Percentiles rank a stretch among this genome's conserved stretches.
phyloP scores from a whole-genome alignment of 2,797 vertebrate genomes.

The Stomatorhinus walkeri region DNA sequence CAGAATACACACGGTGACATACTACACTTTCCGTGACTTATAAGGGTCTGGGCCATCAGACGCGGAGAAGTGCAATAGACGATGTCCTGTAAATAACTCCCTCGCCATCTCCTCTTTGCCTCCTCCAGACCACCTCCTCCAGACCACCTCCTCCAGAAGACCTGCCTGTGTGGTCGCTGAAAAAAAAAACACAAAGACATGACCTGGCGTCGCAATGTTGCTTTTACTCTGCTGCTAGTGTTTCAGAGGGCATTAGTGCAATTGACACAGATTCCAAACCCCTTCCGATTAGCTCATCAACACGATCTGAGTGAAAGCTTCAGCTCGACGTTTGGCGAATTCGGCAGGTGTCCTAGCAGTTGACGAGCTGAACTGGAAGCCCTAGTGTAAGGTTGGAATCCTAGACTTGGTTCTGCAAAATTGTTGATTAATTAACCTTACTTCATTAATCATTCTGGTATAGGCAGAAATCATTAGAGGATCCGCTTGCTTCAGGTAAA shows the following conservation, averaged over 20 bases:
- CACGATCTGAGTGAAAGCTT: background rate
- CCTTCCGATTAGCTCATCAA: background rate
- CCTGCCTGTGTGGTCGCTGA: background rate
- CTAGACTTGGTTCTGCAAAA: background rate
- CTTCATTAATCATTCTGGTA: background rate
- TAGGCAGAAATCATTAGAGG: background rate
- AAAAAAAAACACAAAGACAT: background rate
- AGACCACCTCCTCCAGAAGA: background rate
- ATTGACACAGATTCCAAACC: background rate
- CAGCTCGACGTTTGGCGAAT: background rate
- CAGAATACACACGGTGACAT: background rate
- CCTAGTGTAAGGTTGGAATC: background rate
- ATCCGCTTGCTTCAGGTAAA: background rate
- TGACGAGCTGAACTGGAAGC: background rate
- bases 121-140: background rate
- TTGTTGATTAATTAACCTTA: background rate
- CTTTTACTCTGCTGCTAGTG: background rate
- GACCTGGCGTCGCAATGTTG: background rate
- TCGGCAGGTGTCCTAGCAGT: background rate
- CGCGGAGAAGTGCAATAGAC: background rate
- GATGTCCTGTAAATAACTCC: slow-evolving; percentile 1
- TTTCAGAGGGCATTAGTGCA: background rate
- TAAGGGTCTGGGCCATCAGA: slow-evolving; percentile 17
- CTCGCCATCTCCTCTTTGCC: background rate
- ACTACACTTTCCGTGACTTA: slow-evolving; percentile 21